Evolutionary conservation across 2,888 invertebrate genomes (phyloP), one percentile per base, ranked within the genome.

Genomic region (Agrochola lota): DNA sequence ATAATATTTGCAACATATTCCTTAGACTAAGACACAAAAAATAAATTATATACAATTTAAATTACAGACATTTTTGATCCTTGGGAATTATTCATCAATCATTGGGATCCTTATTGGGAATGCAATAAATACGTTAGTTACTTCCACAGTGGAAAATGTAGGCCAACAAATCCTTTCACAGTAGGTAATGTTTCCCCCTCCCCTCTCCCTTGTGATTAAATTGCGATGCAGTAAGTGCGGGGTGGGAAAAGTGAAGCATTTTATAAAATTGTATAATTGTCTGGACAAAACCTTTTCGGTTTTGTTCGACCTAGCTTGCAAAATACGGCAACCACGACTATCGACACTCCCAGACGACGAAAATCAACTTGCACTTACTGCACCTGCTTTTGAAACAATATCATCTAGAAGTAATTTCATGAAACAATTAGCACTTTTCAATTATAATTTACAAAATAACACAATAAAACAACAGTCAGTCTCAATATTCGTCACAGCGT

Each of bases 381-480:
- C 52, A 60, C 5, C n/a, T 55, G 26, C 35, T 55, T 73, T 77
- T 35, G 5, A 80, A 57, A 49, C 15, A 57, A 15, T 20, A 9
- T 8, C 30, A 23, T 9, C 15, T 20, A 46, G 4, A 57, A 30
- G 8, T n/a, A 20, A 60, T 52, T 52, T n/a, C 7, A 30, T 49
- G 5, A 17, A 60, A 80, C 15, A 52, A 23, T 40, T 62, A 62
- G 11, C 12, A 26, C 15, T 76, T 62, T 17, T 26, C 1, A 35
- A 26, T 49, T 20, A 35, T 11, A n/a, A 64, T 57, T 78, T 46
- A 49, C 23, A 57, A 30, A 79, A 60, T 30, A n/a, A 43, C n/a
- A 49, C 23, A 40, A 20, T 20, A 30, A 43, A 62, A 35, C 35
- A 62, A 23, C 52, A 71, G 55, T 64, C 23, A 12, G 43, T 43